Evolutionary conservation across 2,888 invertebrate species (phyloP), one percentile per base, ranked within the genome.

Genomic region (Horisme vitalbata): DNA sequence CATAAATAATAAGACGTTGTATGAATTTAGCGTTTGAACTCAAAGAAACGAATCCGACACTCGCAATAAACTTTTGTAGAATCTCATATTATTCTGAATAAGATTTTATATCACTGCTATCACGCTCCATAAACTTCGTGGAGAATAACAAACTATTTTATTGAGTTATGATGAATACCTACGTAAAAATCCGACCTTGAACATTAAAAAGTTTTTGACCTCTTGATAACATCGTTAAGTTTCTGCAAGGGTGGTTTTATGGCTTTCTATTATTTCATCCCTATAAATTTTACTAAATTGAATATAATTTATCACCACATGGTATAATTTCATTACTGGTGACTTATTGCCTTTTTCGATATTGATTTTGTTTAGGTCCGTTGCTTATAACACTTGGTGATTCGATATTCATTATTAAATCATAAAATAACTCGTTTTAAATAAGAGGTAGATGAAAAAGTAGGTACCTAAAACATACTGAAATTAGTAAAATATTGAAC

Each of bases 71-170:
- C 31, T 49, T 45, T 24, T 33, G 34, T 23, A 14, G 41, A 37
- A 41, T 47, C 31, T 44, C 45, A 46, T 45, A 45, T 41, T 41
- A 47, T 41, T 41, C 45, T 32, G 39, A 49, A 41, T 41, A 21
- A 48, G 28, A 49, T 48, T 58, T 51, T 47, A 52, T 50, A 50
- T 39, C 44, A 34, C 20, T 12, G 26, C 39, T 51, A 45, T 51
- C 41, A 37, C 45, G 31, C 45, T 44, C 39, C 49, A 50, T 56
- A 55, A 57, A 56, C 39, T 30, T 32, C 10, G 27, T 21, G 27
- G 41, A 47, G 28, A 57, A 55, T 53, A 57, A 48, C 41, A 59
- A 53, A 57, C 55, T 51, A 39, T 45, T 59, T 54, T 55, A 53
- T 50, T 12, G 30, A 37, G 37, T 39, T 30, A 38, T 53, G 43